Base-by-base conservation (phyloP, 2,888 invertebrate species). In the Metellina segmentata region DNA sequence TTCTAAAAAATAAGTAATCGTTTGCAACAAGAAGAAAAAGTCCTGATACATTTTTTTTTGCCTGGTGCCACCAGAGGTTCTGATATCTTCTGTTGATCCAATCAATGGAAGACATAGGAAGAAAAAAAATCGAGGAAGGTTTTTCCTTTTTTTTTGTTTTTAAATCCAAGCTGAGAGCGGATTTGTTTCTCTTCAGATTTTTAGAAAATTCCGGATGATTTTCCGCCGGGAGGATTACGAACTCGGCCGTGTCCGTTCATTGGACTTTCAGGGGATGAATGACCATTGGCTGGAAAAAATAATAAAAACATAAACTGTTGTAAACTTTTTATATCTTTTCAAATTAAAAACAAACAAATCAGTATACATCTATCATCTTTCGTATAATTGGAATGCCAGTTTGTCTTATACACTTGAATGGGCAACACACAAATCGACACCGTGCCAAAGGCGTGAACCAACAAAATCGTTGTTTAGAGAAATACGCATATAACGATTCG, bases 141-240 rank as follows among this genome's bases (percentile, higher is more conserved):
- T 48, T 61, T 78, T 86, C 77, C 74, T 85, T 85, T 75, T 71
- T n/a, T 34, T 16, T 78, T 52, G 8, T 51, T 19, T 20, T 78
- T 71, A 78, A 89, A 72, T 34, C 70, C 85, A 75, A 79, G 34
- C 34, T 34, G 34, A 78, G 70, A 52, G 61, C 48, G 48, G 78
- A 49, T 16, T 71, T 53, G 75, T 34, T 82, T 82, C 19, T 61
- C 20, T 16, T 89, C 53, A 49, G 74, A 48, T 71, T 91, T 92
- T 82, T 92, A 92, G 85, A 92, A 92, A 49, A 92, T 92, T 90
- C 92, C 92, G 13, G 92, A 92, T 6, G 92, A 92, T 90, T 81
- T 87, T 74, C 92, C 92, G 52, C 92, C 92, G 6, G 92, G 92
- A 0, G 92, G 92, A 70, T 87, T 92, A 69, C 92, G 88, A 49